Percentiles rank a stretch among this genome's conserved stretches.
These are phyloP conservation scores for Monomorium pharaonis DNA, from an alignment of 1,140 invertebrate species.

Conservation along the genomic window DNA sequence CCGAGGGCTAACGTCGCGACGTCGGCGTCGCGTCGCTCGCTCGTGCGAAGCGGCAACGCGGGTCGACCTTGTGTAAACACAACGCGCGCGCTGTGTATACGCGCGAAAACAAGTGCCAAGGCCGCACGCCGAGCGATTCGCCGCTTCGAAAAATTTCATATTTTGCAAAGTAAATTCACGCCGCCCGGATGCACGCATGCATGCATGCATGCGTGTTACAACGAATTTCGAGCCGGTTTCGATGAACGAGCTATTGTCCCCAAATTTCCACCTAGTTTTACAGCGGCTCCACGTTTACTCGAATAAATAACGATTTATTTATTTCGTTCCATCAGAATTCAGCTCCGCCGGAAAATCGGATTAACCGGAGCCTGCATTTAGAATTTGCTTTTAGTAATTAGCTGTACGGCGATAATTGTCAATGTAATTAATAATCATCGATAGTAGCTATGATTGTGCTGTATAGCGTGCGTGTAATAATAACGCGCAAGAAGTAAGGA, in stretches of 20 bases:
- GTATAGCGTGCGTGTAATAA: neutral
- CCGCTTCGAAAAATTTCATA: neutral
- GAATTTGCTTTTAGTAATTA: neutral
- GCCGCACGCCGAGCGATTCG: neutral
- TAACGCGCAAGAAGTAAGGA: neutral
- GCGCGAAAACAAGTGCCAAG: conserved; percentile 1
- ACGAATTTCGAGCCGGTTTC: neutral
- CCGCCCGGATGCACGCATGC: neutral
- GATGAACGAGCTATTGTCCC: neutral
- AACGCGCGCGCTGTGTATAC: neutral
- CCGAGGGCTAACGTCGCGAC: neutral
- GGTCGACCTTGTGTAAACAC: neutral
- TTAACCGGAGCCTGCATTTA: neutral
- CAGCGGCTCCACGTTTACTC: neutral
- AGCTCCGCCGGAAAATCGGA: neutral
- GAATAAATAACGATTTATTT: neutral
- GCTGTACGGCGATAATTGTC: neutral
- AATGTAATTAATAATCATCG: neutral
- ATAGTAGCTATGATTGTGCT: neutral
- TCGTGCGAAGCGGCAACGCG: neutral
- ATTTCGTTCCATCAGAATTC: neutral
- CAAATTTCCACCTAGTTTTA: neutral
- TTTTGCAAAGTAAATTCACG: neutral
- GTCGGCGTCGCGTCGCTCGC: neutral
- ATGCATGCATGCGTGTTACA: too few relatives aligned